These are phyloP conservation scores for Protonibea diacanthus DNA, from an alignment of 2,797 vertebrate species.

Conservation along the genomic window DNA sequence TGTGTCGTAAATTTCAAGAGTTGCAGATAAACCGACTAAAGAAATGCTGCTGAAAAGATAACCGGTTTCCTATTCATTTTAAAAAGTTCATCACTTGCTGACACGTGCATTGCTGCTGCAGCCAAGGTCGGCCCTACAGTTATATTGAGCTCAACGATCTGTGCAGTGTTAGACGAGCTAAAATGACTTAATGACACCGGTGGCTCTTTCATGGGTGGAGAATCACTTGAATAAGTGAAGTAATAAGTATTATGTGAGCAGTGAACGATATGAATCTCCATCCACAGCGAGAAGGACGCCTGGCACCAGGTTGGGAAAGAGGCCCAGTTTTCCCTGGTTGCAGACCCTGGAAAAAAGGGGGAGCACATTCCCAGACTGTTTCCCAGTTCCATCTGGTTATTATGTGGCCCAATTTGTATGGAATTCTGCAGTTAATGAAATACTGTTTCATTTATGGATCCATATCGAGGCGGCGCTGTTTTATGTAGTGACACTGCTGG, in stretches of 20 bases:
- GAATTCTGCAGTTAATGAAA: constrained; percentile 80
- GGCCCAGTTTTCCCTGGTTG: constrained; percentile 63
- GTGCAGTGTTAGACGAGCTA: constrained; percentile 6
- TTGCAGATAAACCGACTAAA: not conserved
- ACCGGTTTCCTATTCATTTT: not conserved
- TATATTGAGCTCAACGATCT: constrained; percentile 20
- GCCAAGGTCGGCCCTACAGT: constrained; percentile 42
- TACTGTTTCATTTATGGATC: constrained; percentile 61
- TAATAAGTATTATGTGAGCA: constrained; percentile 17
- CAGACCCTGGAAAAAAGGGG: constrained; percentile 64
- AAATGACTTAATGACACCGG: constrained; percentile 13
- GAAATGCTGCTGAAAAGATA: not conserved
- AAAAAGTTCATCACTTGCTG: not conserved
- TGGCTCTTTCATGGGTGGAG: not conserved
- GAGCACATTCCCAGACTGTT: constrained; percentile 80
- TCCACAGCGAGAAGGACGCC: constrained; percentile 50
- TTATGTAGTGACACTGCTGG: constrained; percentile 36
- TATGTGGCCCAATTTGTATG: constrained; percentile 78
- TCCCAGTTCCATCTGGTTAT: constrained; percentile 80
- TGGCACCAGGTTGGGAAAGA: constrained; percentile 73
- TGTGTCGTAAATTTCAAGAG: not conserved
- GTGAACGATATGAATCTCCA: constrained; percentile 38
- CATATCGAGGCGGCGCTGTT: constrained; percentile 47
- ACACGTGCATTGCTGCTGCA: not conserved
- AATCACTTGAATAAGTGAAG: constrained; percentile 21